Conservation (phyloP, 2,113 vertebrate genomes). For the Dipodomys spectabilis region DNA sequence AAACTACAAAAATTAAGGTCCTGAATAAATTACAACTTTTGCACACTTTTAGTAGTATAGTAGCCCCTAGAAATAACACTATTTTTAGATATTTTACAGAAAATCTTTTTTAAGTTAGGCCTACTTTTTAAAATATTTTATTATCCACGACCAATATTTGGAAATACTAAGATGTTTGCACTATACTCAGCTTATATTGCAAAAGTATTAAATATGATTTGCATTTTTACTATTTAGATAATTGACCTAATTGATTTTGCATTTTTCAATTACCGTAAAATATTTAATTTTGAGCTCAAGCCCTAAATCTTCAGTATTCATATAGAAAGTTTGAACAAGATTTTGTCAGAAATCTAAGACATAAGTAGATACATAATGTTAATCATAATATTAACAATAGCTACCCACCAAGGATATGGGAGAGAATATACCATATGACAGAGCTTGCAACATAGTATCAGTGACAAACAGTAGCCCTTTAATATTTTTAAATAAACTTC, state of each 20-base stretch:
- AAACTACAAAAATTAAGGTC: background rate
- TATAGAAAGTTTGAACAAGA: conserved; percentile 22
- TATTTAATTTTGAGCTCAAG: background rate
- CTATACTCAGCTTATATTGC: background rate
- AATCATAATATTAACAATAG: conserved; percentile 1
- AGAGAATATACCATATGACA: background rate
- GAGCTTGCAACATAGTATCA: background rate
- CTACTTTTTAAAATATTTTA: background rate
- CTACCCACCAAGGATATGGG: too few relatives aligned
- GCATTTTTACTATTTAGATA: background rate
- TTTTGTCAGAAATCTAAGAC: conserved; percentile 17
- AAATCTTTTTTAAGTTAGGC: background rate
- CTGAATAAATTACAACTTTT: too few relatives aligned
- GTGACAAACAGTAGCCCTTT: background rate
- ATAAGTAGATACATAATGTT: background rate
- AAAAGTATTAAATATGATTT: background rate
- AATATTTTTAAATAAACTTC: background rate
- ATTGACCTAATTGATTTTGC: background rate
- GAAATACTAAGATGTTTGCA: background rate
- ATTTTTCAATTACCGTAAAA: background rate
- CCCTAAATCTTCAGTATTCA: conserved; percentile 7
- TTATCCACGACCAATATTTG: background rate
- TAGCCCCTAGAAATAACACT: background rate
- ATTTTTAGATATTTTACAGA: background rate
- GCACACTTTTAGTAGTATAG: background rate